phyloP scores from a whole-genome alignment of 2,888 invertebrate genomes.

The Brassicogethes aeneus region DNA sequence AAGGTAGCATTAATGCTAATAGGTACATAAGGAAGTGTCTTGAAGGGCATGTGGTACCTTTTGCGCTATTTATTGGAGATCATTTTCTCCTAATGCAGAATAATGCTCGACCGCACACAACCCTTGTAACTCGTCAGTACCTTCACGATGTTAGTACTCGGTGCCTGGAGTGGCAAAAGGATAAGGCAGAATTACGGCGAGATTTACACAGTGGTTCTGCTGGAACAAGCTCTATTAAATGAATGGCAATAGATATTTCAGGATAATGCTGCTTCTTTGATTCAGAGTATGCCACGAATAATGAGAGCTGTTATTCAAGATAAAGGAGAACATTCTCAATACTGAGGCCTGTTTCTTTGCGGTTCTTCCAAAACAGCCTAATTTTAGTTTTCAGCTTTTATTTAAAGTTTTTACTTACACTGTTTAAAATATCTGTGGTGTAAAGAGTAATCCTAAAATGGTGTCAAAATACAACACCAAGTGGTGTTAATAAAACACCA shows the following conservation, averaged over 20 bases:
- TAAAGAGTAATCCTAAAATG: too few relatives aligned
- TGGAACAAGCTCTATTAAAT: conserved; percentile 6
- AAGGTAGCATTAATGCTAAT: conserved; percentile 3
- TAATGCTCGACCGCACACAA: conserved; percentile 5
- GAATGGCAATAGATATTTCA: conserved; percentile 4
- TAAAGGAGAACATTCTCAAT: conserved; percentile 3
- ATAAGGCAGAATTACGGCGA: neutral
- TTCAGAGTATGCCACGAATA: conserved; percentile 5
- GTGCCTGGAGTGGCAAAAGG: conserved; percentile 1
- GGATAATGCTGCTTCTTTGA: conserved; percentile 3
- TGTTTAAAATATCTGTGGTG: too few relatives aligned
- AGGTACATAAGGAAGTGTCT: too few relatives aligned
- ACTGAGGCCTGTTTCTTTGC: neutral
- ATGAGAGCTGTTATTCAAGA: conserved; percentile 4
- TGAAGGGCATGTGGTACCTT: too few relatives aligned
- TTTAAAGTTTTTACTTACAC: too few relatives aligned
- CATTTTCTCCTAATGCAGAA: conserved; percentile 2
- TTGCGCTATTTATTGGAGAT: conserved; percentile 3
- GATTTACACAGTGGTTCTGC: neutral
- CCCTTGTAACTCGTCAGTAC: conserved; percentile 3
- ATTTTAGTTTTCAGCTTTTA: too few relatives aligned
- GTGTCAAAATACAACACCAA: too few relatives aligned
- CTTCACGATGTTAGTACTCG: conserved; percentile 2
- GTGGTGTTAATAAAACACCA: too few relatives aligned
- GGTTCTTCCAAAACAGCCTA: too few relatives aligned